Conservation (phyloP, 2,888 invertebrate species). For the Amblyteles armatorius region DNA sequence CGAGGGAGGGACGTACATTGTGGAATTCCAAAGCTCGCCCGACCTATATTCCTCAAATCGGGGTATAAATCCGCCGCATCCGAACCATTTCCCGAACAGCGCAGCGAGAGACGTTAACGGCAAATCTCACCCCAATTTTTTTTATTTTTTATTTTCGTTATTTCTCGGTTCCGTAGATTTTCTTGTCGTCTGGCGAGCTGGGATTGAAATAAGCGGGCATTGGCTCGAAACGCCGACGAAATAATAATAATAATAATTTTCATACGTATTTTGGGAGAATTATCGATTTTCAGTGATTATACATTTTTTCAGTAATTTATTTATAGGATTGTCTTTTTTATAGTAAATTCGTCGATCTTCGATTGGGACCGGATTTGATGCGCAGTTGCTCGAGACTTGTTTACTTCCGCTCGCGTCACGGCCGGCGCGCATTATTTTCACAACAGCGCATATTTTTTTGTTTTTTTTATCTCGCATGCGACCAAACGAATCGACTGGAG, state of each 20-base stretch:
- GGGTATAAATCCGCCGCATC: not conserved
- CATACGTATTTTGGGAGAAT: no score
- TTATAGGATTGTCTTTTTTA: not conserved
- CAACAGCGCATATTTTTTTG: not conserved
- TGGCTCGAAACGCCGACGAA: no score
- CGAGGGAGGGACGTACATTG: constrained; percentile 9
- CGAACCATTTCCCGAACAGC: constrained; percentile 1
- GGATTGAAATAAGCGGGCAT: no score
- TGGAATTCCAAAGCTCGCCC: constrained; percentile 37
- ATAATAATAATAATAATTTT: no score
- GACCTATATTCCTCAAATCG: constrained; percentile 32
- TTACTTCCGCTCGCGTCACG: not conserved
- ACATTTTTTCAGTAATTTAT: not conserved
- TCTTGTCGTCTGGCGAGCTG: no score
- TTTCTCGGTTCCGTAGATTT: no score
- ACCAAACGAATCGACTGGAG: not conserved
- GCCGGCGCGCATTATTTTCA: not conserved
- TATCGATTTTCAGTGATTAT: no score
- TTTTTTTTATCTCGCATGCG: not conserved
- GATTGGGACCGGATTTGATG: not conserved
- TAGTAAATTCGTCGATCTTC: not conserved
- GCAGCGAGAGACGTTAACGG: not conserved
- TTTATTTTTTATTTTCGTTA: no score
- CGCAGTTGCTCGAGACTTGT: not conserved
- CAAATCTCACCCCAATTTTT: not conserved